Percentiles rank a stretch among this genome's conserved stretches.
These are phyloP conservation scores for Zele albiditarsus DNA, from an alignment of 2,888 invertebrate genomes.

Conservation along the genomic window DNA sequence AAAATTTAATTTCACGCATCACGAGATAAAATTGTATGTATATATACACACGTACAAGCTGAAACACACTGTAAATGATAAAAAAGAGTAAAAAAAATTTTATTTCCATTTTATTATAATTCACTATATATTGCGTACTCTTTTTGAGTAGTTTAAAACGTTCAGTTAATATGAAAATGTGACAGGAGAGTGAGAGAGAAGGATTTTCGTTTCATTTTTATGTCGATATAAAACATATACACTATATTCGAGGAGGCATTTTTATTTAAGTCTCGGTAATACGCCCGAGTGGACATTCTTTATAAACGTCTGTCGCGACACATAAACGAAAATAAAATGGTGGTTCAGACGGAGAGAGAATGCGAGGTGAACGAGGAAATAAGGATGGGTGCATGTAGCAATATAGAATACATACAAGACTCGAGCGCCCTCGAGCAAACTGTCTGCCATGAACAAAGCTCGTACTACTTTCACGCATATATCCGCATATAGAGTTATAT, in stretches of 20 bases:
- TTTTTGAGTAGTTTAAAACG: background rate
- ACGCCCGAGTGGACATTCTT: slow-evolving; percentile 25
- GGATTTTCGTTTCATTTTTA: background rate
- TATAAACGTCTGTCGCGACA: slow-evolving; percentile 10
- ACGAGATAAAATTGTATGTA: background rate
- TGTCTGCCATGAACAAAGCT: slow-evolving; percentile 56
- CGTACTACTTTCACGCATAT: slow-evolving; percentile 46
- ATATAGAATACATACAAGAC: slow-evolving; percentile 41
- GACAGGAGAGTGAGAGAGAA: background rate
- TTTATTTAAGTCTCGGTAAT: background rate
- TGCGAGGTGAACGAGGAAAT: background rate
- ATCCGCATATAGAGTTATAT: background rate
- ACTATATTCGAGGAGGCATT: background rate
- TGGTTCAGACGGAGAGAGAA: background rate
- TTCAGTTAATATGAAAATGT: background rate
- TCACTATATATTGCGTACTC: background rate
- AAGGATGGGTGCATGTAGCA: background rate
- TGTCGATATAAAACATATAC: background rate
- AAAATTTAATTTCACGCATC: slow-evolving; percentile 35
- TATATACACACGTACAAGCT: background rate
- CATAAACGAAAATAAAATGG: background rate
- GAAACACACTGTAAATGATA: background rate
- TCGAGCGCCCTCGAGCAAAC: slow-evolving; percentile 54
- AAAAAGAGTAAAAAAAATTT: background rate
- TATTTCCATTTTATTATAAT: background rate